phyloP scores from a whole-genome alignment of 1,140 invertebrate genomes.

The Daktulosphaira vitifoliae region DNA sequence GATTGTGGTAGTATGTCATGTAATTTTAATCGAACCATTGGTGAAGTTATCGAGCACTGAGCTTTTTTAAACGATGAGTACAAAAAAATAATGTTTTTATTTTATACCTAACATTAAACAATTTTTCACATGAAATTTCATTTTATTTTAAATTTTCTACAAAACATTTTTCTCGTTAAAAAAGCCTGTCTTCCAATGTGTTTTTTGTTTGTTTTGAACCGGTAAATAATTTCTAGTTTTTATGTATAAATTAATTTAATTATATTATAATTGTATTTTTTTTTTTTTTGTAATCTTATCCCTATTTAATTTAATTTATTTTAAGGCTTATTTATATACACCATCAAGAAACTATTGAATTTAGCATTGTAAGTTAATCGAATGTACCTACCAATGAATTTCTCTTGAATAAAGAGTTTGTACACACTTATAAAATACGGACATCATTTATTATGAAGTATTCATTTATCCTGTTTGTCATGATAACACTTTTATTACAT shows the following conservation, averaged over 20 bases:
- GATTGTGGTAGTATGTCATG: constrained; percentile 15
- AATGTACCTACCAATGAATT: constrained; percentile 23
- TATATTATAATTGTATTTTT: neutral
- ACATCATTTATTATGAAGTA: no score
- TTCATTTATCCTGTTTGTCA: no score
- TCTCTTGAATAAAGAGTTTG: constrained; percentile 25
- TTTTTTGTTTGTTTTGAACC: constrained; percentile 9
- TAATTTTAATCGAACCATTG: constrained; percentile 8
- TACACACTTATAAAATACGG: constrained; percentile 25
- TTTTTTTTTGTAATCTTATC: constrained; percentile 26
- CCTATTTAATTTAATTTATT: constrained; percentile 28
- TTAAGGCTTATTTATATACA: constrained; percentile 33
- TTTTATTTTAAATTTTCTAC: constrained; percentile 6
- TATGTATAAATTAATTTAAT: constrained; percentile 19
- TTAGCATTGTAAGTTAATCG: constrained; percentile 25
- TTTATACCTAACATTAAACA: neutral
- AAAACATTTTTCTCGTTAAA: neutral
- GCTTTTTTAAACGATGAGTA: constrained; percentile 29
- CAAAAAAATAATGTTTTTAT: constrained; percentile 28
- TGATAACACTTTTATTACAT: no score
- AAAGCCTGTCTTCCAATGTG: constrained; percentile 27
- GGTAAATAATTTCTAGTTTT: constrained; percentile 6
- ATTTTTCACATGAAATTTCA: no score
- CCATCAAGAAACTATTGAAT: constrained; percentile 10
- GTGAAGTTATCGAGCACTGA: constrained; percentile 29